Evolutionary conservation across 2,113 vertebrate genomes (phyloP).

Genomic region (Corythornis madagascariensis): DNA sequence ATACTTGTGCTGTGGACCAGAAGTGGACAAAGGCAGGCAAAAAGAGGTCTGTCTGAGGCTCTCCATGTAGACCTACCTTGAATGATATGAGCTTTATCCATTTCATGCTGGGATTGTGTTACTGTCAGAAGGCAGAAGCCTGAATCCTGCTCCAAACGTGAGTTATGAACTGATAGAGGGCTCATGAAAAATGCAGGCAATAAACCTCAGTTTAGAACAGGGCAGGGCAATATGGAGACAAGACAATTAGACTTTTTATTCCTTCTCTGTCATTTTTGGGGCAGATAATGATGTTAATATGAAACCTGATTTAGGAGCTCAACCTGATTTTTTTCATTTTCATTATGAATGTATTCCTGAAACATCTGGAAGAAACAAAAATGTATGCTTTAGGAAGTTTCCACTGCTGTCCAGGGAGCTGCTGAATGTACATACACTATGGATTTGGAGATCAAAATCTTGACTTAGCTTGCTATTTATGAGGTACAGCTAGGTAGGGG

Average conservation of each 20-base stretch:
- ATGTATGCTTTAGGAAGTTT: not conserved
- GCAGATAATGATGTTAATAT: not conserved
- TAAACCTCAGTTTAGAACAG: not conserved
- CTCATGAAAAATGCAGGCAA: not conserved
- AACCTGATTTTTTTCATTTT: not conserved
- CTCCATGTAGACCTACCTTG: not conserved
- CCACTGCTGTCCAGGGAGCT: not conserved
- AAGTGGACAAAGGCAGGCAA: not conserved
- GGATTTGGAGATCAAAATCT: not conserved
- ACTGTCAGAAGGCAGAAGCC: not conserved
- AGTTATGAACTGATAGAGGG: not conserved
- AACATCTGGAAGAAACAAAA: constrained; percentile 31
- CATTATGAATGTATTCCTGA: not conserved
- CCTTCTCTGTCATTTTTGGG: not conserved
- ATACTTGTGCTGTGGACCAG: not conserved
- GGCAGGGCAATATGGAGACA: not conserved
- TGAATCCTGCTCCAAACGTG: not conserved
- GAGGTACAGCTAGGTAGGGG: not conserved
- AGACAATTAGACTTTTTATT: not conserved
- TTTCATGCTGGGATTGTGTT: rapidly evolving
- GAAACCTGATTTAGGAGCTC: not conserved
- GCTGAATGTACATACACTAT: not conserved
- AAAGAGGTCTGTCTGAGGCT: not conserved
- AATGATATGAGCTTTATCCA: not conserved
- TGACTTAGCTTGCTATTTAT: not conserved